phyloP scores from a whole-genome alignment of 23 tunicate species.

The Corella eumyota region DNA sequence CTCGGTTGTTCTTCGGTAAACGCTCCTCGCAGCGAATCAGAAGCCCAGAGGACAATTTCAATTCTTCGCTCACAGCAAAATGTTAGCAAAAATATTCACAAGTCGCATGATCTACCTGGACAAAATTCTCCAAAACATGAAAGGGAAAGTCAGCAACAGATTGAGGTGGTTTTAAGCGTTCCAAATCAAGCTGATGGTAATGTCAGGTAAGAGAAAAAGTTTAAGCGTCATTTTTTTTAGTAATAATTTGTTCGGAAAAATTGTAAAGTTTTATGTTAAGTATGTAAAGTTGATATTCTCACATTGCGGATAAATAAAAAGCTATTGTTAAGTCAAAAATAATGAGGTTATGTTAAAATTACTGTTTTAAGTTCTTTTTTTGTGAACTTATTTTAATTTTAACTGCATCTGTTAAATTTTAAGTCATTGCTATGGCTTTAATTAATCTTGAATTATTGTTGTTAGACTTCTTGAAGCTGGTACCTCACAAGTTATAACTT shows the following conservation, averaged over 20 bases:
- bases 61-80: conserved; percentile 38
- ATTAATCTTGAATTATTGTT: no score
- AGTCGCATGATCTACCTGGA: conserved; percentile 1
- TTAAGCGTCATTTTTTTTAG: neutral
- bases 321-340: no score
- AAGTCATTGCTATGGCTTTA: no score
- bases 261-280: neutral
- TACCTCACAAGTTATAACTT: conserved; percentile 25
- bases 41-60: conserved; percentile 38
- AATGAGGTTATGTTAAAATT: no score
- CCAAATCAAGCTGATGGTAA: conserved; percentile 70
- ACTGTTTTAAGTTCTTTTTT: no score
- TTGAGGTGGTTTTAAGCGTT: conserved; percentile 67
- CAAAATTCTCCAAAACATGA: conserved; percentile 4
- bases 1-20: conserved; percentile 71
- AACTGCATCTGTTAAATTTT: no score
- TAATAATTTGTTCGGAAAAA: neutral
- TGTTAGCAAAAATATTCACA: neutral
- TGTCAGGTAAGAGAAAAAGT: conserved; percentile 49
- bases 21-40: conserved; percentile 52
- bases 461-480: conserved; percentile 48
- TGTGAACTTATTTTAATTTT: no score
- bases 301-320: neutral
- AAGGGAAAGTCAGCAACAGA: conserved; percentile 8
- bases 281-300: neutral